phyloP scores from a whole-genome alignment of 53 echinoderm and acorn worm genomes.

The Paelopatides confundens region DNA sequence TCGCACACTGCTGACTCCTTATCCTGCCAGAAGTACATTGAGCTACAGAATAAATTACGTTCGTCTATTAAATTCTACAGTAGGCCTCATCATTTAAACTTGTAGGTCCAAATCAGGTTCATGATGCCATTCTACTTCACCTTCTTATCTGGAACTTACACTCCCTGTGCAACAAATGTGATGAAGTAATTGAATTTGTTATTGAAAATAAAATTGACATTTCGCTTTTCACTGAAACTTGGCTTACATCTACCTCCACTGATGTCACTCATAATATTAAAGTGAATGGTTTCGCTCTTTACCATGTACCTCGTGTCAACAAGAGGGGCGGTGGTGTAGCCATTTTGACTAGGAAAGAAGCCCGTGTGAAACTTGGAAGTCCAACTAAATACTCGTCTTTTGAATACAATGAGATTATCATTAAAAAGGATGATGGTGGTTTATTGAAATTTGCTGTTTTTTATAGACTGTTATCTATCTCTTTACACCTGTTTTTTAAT shows the following conservation, averaged over 20 bases:
- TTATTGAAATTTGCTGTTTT: not conserved
- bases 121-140: not conserved
- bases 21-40: not conserved
- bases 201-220: not conserved
- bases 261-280: not conserved
- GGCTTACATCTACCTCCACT: not conserved
- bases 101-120: not conserved
- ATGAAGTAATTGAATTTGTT: not conserved
- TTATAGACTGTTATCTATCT: not conserved
- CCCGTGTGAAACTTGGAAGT: not conserved
- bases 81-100: constrained; percentile 1
- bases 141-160: not conserved
- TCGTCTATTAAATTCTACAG: not conserved
- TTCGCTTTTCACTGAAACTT: not conserved
- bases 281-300: not conserved
- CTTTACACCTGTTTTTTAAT: not conserved
- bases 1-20: not conserved
- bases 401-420: not conserved
- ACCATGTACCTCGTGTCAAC: not conserved
- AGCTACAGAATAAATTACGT: not conserved
- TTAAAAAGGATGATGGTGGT: not conserved
- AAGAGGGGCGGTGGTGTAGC: not conserved
- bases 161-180: not conserved
- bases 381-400: not conserved
- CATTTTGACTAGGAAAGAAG: not conserved